These are phyloP conservation scores for Acanthoscelides obtectus DNA, from an alignment of 2,888 invertebrate species.

Conservation along the genomic window DNA sequence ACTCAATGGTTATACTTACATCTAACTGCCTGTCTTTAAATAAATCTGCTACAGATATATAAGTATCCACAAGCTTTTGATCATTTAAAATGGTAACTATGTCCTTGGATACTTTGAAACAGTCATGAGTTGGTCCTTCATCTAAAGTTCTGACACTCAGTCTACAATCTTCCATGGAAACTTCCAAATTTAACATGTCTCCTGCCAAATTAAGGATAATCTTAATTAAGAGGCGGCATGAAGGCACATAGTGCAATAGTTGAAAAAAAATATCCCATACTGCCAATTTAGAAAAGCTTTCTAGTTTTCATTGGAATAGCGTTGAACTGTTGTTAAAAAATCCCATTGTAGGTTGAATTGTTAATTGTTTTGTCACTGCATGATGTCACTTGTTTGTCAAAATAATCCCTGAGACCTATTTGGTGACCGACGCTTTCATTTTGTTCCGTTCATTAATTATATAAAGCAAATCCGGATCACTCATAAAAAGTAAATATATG, in stretches of 20 bases:
- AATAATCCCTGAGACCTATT: neutral
- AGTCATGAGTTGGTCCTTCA: conserved; percentile 21
- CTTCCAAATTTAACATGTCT: conserved; percentile 24
- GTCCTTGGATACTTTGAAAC: conserved; percentile 34
- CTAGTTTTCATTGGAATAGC: too few species aligned
- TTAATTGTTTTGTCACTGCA: too few species aligned
- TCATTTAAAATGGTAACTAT: conserved; percentile 40
- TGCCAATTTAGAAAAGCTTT: too few species aligned
- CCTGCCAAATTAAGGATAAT: conserved; percentile 1
- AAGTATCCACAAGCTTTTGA: conserved; percentile 36
- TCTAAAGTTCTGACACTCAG: conserved; percentile 41
- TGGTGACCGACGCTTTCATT: neutral
- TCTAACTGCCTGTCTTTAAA: conserved; percentile 41
- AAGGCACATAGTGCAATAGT: too few species aligned
- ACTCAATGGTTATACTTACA: conserved; percentile 25
- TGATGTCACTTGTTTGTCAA: too few species aligned
- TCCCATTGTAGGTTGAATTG: too few species aligned
- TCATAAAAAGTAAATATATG: too few species aligned
- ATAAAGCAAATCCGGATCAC: too few species aligned
- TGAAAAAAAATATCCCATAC: too few species aligned
- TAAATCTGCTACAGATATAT: conserved; percentile 23
- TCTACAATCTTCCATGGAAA: conserved; percentile 40
- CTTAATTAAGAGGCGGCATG: neutral
- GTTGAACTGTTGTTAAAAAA: too few species aligned
- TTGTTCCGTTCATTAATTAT: too few species aligned